These are phyloP conservation scores for Psammodynastes pulverulentus DNA, from an alignment of 2,113 vertebrate species.

Conservation along the genomic window DNA sequence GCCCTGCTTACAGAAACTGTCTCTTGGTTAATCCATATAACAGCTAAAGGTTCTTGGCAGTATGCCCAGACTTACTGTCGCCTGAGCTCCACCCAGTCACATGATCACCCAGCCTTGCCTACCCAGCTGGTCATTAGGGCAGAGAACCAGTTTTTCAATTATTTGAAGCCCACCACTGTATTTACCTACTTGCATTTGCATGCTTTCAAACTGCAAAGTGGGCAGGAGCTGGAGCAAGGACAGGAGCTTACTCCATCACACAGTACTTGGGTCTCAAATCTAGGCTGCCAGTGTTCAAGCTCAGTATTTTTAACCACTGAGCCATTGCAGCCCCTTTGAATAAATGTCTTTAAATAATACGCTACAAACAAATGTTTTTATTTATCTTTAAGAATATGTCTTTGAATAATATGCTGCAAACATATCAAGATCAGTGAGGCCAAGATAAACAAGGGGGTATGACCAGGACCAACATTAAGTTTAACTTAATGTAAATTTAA, in stretches of 20 bases:
- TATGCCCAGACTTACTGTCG: too few species aligned
- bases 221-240: not conserved
- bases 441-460: not conserved
- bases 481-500: not conserved
- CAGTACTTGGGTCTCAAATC: not conserved
- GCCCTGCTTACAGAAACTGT: too few species aligned
- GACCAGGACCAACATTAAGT: not conserved
- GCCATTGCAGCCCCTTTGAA: not conserved
- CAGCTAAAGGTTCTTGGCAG: too few species aligned
- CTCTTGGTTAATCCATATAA: too few species aligned
- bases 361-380: too few species aligned
- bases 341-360: not conserved
- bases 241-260: not conserved
- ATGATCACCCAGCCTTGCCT: too few species aligned
- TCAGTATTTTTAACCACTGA: not conserved
- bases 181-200: not conserved
- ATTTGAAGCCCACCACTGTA: too few species aligned
- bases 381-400: too few species aligned
- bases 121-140: too few species aligned
- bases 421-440: not conserved
- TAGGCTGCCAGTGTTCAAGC: not conserved
- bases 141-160: too few species aligned
- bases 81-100: too few species aligned
- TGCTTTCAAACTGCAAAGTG: not conserved
- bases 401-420: not conserved